Percentiles rank a stretch among this genome's conserved stretches.
Evolutionary conservation across 2,888 invertebrate species (phyloP).

Genomic region (Hesperia comma): DNA sequence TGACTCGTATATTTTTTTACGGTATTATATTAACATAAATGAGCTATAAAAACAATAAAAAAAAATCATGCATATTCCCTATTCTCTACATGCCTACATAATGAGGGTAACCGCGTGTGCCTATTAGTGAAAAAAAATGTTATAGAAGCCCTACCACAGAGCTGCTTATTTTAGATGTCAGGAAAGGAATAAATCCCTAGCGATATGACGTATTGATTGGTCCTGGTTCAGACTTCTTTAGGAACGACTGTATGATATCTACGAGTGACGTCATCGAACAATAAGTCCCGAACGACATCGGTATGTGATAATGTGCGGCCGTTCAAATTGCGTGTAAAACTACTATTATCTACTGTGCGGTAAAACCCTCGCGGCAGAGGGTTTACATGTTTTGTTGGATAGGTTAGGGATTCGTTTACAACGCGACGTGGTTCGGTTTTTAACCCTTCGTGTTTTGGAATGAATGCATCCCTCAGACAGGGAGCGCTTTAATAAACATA

Average conservation of each 20-base stretch:
- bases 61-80: too few species aligned
- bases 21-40: too few species aligned
- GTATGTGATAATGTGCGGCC: neutral
- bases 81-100: too few species aligned
- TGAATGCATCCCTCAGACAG: neutral
- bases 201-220: too few species aligned
- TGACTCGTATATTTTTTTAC: too few species aligned
- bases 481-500: neutral
- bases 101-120: too few species aligned
- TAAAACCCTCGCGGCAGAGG: constrained; percentile 6
- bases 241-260: neutral
- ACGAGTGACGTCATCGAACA: neutral
- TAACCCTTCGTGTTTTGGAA: neutral
- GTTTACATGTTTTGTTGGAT: constrained; percentile 19
- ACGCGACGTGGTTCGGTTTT: neutral
- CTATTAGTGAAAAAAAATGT: too few species aligned
- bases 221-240: too few species aligned
- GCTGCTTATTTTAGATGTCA: too few species aligned
- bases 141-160: too few species aligned
- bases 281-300: neutral
- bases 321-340: constrained; percentile 4
- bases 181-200: too few species aligned
- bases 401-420: constrained; percentile 17
- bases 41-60: too few species aligned
- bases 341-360: constrained; percentile 1